Evolutionary conservation across 2,888 invertebrate genomes (phyloP).

Genomic region (Tipula helvola): DNA sequence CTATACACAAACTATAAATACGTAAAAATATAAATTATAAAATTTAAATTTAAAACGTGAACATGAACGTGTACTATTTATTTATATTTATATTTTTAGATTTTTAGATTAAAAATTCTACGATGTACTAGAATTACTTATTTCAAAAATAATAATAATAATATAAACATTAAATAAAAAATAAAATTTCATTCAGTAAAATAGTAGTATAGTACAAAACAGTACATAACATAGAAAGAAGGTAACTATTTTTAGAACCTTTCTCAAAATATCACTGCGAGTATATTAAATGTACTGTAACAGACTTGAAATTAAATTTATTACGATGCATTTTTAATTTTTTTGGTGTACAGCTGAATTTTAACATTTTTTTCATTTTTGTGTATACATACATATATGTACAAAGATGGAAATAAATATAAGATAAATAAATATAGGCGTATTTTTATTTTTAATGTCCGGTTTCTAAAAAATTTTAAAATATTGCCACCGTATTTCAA

Average conservation of each 20-base stretch:
- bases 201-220: neutral
- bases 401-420: neutral
- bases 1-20: neutral
- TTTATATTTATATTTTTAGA: neutral
- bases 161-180: neutral
- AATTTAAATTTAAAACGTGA: neutral
- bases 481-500: neutral
- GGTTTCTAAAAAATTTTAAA: neutral
- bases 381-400: too few relatives aligned
- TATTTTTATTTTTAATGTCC: neutral
- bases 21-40: neutral
- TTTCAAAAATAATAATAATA: neutral
- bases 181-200: neutral
- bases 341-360: neutral
- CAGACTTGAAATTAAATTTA: neutral
- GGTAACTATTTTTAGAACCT: neutral
- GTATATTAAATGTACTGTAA: neutral
- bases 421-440: neutral
- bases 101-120: neutral
- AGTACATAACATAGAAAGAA: neutral
- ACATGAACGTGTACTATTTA: constrained; percentile 4
- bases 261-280: neutral
- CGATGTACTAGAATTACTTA: neutral
- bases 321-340: neutral
- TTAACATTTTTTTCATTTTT: neutral